These are phyloP conservation scores for Acanthornis magna DNA, from an alignment of 2,797 vertebrate genomes.

Conservation along the genomic window DNA sequence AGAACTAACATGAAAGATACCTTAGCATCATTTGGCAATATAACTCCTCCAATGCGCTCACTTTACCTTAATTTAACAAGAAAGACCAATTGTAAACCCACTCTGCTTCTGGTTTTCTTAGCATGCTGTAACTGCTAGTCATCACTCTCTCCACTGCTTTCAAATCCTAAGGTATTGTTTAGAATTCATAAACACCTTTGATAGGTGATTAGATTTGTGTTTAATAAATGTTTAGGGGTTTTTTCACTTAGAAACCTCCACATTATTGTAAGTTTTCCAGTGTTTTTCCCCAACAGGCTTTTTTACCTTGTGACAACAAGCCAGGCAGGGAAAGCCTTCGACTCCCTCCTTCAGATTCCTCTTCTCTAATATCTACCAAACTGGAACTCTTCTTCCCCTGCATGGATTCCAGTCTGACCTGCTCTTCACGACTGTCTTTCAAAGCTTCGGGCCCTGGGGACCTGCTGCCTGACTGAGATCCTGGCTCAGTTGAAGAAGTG, in stretches of 20 bases:
- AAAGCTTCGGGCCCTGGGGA: constrained; percentile 68
- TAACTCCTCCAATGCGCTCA: accelerated
- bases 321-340: constrained; percentile 95
- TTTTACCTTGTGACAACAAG: constrained; percentile 93
- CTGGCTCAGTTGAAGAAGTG: constrained; percentile 63
- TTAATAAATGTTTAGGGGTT: not conserved
- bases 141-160: not conserved
- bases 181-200: not conserved
- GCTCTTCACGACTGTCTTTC: constrained; percentile 77
- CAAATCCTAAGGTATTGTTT: not conserved
- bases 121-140: not conserved
- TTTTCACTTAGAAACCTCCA: not conserved
- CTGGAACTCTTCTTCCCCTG: constrained; percentile 97
- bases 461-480: constrained; percentile 21
- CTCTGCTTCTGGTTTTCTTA: not conserved
- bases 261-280: not conserved
- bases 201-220: not conserved
- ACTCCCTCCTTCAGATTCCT: constrained; percentile 86
- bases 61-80: not conserved
- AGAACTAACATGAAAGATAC: not conserved
- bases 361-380: constrained; percentile 93
- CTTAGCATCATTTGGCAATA: not conserved
- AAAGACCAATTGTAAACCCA: not conserved
- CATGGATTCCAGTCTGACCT: constrained; percentile 84
- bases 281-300: not conserved